A percentile compares a stretch with the other conserved stretches of the same genome.
phyloP scores from a whole-genome alignment of 2,113 vertebrate species.

The Pangasianodon gigas region DNA sequence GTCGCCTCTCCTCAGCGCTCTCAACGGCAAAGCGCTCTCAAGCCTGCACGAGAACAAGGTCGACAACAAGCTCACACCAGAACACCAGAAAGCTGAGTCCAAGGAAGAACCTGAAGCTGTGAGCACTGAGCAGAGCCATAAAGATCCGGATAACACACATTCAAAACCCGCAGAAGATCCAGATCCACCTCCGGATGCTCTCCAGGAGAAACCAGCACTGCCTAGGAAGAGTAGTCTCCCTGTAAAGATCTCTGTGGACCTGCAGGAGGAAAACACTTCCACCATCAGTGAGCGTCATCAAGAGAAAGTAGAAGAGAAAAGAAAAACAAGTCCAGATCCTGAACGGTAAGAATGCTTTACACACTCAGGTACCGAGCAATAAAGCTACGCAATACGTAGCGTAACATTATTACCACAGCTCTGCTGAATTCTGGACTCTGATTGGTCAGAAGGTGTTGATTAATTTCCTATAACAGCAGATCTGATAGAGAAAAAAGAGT shows the following conservation, averaged over 20 bases:
- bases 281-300: not conserved
- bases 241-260: not conserved
- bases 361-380: not conserved
- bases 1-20: slow-evolving; percentile 9
- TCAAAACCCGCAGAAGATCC: not conserved
- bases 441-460: not conserved
- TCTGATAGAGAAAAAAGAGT: not conserved
- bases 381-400: not conserved
- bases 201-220: not conserved
- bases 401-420: not conserved
- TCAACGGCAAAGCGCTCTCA: slow-evolving; percentile 15
- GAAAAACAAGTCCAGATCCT: not conserved
- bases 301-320: not conserved
- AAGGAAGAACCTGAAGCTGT: not conserved
- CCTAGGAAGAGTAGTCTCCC: not conserved
- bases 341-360: not conserved
- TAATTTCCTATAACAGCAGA: not conserved
- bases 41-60: not conserved
- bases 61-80: not conserved
- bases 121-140: not conserved
- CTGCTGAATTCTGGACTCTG: not conserved
- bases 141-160: not conserved
- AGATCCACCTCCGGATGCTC: not conserved
- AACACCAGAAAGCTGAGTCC: not conserved
- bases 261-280: not conserved